Conservation (phyloP, 2,797 vertebrate genomes). For the Carapus acus region DNA sequence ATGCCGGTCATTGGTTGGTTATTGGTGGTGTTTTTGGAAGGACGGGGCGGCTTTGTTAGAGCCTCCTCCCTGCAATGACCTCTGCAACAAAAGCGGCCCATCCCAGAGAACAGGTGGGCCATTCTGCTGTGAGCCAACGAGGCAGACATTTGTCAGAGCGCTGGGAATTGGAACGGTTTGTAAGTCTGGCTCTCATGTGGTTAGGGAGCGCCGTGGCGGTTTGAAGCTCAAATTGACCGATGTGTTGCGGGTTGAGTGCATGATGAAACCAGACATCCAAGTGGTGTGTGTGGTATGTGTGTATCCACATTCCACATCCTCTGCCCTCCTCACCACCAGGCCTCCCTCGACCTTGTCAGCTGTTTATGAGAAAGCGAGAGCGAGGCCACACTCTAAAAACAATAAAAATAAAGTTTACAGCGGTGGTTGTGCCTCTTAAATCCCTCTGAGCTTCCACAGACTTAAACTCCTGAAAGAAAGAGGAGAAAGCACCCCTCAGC, state of each 20-base stretch:
- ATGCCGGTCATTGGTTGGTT: too few species aligned
- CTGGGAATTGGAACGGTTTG: conserved; percentile 51
- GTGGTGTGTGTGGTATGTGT: conserved; percentile 14
- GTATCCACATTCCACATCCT: conserved; percentile 56
- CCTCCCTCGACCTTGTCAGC: conserved; percentile 54
- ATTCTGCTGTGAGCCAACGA: conserved; percentile 64
- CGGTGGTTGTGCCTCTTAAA: neutral
- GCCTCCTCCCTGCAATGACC: conserved; percentile 63
- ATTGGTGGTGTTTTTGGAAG: conserved; percentile 10
- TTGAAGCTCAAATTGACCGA: neutral
- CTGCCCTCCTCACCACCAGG: conserved; percentile 56
- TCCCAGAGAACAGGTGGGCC: conserved; percentile 76
- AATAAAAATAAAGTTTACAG: neutral
- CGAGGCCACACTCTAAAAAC: neutral
- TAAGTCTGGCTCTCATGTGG: conserved; percentile 7
- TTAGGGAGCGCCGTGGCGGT: neutral
- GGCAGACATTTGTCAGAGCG: conserved; percentile 66
- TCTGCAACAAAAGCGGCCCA: conserved; percentile 71
- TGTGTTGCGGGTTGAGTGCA: conserved; percentile 11
- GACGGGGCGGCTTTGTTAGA: conserved; percentile 63
- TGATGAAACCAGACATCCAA: conserved; percentile 16
- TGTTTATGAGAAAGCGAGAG: conserved; percentile 14
- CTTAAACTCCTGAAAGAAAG: conserved; percentile 8
- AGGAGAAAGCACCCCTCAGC: conserved; percentile 34
- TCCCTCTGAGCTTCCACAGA: neutral